Evolutionary conservation across 1,140 invertebrate genomes (phyloP).

Genomic region (Plectrocnemia conspersa): DNA sequence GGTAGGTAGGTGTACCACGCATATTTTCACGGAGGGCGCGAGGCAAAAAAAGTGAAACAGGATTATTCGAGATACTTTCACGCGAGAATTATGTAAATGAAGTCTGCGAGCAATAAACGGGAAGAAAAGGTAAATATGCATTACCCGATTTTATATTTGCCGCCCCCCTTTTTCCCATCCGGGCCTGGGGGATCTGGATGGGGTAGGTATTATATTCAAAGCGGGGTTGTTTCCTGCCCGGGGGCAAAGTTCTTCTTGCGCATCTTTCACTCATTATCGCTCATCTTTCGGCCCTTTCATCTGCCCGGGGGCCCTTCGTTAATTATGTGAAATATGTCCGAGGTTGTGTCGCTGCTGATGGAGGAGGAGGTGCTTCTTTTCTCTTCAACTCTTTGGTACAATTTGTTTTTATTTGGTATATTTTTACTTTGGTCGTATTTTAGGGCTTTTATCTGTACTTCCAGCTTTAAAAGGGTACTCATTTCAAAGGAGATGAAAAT

Average conservation of each 20-base stretch:
- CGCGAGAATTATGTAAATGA: conserved; percentile 34
- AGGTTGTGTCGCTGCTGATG: neutral
- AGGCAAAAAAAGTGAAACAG: conserved; percentile 33
- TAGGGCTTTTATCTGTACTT: too few relatives aligned
- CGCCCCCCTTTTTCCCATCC: neutral
- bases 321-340: conserved; percentile 33
- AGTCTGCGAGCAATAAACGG: conserved; percentile 30
- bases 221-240: neutral
- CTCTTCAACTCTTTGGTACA: too few relatives aligned
- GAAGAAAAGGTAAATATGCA: conserved; percentile 28
- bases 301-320: conserved; percentile 18
- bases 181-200: neutral
- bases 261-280: conserved; percentile 26
- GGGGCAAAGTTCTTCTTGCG: conserved; percentile 10
- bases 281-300: conserved; percentile 26
- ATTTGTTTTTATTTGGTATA: too few relatives aligned
- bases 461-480: too few relatives aligned
- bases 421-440: too few relatives aligned
- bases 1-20: too few relatives aligned
- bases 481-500: too few relatives aligned
- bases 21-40: conserved; percentile 12
- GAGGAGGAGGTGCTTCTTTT: neutral
- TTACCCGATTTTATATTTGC: conserved; percentile 31
- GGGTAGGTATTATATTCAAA: conserved; percentile 3
- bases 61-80: conserved; percentile 33